These are phyloP conservation scores for Micronycteris hirsuta DNA, from an alignment of 2,113 vertebrate genomes.

Conservation along the genomic window DNA sequence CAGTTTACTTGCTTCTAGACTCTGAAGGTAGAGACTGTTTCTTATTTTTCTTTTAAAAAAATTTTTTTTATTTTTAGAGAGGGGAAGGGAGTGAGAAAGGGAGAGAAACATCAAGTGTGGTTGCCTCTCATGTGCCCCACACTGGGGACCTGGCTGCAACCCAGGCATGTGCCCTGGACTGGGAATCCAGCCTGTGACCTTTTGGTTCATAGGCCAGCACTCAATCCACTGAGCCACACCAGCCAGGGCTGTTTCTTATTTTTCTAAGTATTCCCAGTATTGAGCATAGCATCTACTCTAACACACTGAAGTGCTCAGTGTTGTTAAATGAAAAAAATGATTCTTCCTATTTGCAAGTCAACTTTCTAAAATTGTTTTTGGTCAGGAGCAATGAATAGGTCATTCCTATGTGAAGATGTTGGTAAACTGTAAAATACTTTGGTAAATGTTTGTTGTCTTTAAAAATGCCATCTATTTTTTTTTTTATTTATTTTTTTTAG, in stretches of 20 bases:
- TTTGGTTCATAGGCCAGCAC: no score
- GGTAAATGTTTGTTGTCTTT: not conserved
- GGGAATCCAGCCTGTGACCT: no score
- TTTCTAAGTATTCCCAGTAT: not conserved
- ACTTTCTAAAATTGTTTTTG: slow-evolving; percentile 16
- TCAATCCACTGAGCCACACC: no score
- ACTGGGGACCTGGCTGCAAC: no score
- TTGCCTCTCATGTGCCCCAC: no score
- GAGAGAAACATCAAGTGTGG: no score
- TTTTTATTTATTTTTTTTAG: no score
- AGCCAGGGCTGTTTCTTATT: not conserved
- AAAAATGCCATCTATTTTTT: not conserved
- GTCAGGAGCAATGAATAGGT: not conserved
- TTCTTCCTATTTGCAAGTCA: not conserved
- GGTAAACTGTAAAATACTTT: not conserved
- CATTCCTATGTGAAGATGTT: not conserved
- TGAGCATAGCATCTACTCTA: not conserved
- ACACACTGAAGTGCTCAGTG: not conserved
- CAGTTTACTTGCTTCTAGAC: not conserved
- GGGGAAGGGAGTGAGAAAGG: no score
- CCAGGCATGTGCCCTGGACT: no score
- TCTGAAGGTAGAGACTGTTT: not conserved
- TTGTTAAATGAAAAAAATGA: not conserved
- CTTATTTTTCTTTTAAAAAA: not conserved
- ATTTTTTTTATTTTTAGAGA: no score